Conservation (phyloP, 2,113 vertebrate species). For the Mellivora capensis region DNA sequence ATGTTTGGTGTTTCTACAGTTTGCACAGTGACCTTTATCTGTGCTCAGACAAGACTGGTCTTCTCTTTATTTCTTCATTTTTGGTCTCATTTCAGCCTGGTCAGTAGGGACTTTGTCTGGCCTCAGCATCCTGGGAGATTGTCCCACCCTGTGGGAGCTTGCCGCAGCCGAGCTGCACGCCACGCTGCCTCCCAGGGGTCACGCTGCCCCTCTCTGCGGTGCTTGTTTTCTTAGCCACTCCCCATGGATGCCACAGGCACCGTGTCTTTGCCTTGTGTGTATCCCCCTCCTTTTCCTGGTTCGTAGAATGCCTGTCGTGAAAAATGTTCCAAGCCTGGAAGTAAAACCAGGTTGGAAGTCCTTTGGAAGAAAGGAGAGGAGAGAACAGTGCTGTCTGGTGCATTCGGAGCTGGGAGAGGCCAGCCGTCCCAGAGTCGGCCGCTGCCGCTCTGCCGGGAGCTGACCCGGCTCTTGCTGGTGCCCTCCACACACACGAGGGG, state of each 20-base stretch:
- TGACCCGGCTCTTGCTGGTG: neutral
- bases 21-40: neutral
- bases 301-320: neutral
- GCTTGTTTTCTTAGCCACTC: neutral
- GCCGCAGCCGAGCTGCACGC: accelerated
- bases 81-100: neutral
- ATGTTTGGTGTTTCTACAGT: neutral
- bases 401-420: neutral
- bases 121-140: neutral
- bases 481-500: neutral
- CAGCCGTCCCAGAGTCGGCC: too few relatives aligned
- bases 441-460: neutral
- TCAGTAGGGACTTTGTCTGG: neutral
- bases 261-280: neutral
- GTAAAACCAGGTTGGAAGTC: neutral
- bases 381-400: neutral
- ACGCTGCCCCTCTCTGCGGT: neutral
- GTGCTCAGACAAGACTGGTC: neutral
- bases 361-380: neutral
- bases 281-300: neutral
- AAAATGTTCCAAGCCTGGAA: neutral
- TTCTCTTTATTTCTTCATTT: neutral
- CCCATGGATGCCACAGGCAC: neutral
- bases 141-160: accelerated
- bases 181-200: neutral